Conservation (phyloP, 1,140 invertebrate genomes). For the Anagrus nilaparvatae region DNA sequence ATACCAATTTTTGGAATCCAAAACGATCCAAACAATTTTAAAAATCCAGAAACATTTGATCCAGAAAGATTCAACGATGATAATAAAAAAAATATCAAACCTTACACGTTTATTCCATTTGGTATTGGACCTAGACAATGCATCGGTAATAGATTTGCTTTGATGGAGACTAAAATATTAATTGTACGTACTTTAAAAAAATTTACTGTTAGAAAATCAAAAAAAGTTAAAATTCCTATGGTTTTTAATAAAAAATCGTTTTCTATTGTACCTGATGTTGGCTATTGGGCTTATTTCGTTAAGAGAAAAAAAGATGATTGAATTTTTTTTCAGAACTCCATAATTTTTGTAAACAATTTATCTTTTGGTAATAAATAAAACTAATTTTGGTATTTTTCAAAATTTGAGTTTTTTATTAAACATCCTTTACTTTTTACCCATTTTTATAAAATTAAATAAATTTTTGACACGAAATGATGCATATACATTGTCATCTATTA, state of each 20-base stretch:
- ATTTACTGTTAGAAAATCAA: constrained; percentile 21
- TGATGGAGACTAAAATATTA: constrained; percentile 33
- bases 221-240: constrained; percentile 22
- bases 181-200: constrained; percentile 25
- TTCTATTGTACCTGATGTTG: constrained; percentile 18
- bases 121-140: constrained; percentile 41
- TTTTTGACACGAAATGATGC: no score
- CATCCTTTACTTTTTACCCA: no score
- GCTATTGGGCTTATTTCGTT: constrained; percentile 28
- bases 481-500: no score
- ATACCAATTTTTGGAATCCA: constrained; percentile 27
- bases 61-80: constrained; percentile 38
- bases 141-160: constrained; percentile 29
- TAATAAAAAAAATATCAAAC: constrained; percentile 31
- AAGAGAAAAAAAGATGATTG: constrained; percentile 8
- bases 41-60: constrained; percentile 37
- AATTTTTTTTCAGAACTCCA: no score
- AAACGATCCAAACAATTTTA: constrained; percentile 29
- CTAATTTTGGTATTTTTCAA: no score
- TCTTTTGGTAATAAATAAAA: no score
- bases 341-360: no score
- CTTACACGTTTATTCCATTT: constrained; percentile 46
- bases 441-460: no score
- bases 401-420: no score
- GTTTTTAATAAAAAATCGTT: constrained; percentile 22